These are phyloP conservation scores for Gymnocephalus cernua DNA, from an alignment of 2,113 vertebrate genomes.

Conservation along the genomic window DNA sequence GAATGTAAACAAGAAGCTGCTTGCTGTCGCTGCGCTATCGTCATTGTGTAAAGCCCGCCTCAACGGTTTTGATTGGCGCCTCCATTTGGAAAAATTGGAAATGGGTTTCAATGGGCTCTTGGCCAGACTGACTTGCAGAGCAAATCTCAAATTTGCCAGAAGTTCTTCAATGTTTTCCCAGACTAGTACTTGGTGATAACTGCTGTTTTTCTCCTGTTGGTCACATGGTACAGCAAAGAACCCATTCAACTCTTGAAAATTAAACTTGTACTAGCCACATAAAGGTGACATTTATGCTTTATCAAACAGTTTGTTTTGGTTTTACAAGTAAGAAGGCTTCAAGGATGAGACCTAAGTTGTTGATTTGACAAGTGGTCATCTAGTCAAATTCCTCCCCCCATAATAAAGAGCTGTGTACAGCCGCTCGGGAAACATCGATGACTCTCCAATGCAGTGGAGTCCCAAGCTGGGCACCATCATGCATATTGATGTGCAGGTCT, in stretches of 20 bases:
- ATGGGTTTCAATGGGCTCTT: no score
- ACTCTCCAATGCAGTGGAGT: not conserved
- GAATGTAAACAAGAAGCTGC: no score
- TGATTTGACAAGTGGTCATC: not conserved
- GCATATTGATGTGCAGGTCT: not conserved
- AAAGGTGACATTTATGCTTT: not conserved
- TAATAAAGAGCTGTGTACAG: not conserved
- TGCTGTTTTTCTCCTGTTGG: not conserved
- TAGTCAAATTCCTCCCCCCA: not conserved
- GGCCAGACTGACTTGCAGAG: no score
- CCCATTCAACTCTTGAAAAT: fast-evolving
- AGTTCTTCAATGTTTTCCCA: no score
- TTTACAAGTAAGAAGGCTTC: not conserved
- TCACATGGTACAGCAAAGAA: not conserved
- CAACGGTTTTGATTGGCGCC: no score
- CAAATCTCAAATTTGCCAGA: no score
- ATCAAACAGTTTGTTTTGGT: not conserved
- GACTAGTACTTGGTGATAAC: not conserved
- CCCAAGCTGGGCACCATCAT: not conserved
- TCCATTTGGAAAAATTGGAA: no score
- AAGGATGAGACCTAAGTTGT: not conserved
- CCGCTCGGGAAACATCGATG: not conserved
- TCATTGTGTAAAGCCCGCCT: no score
- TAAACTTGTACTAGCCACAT: not conserved
- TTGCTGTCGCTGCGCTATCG: no score